A percentile compares a stretch with the other conserved stretches of the same genome.
phyloP scores from a whole-genome alignment of 2,113 vertebrate species.

The Empidonax alnorum region DNA sequence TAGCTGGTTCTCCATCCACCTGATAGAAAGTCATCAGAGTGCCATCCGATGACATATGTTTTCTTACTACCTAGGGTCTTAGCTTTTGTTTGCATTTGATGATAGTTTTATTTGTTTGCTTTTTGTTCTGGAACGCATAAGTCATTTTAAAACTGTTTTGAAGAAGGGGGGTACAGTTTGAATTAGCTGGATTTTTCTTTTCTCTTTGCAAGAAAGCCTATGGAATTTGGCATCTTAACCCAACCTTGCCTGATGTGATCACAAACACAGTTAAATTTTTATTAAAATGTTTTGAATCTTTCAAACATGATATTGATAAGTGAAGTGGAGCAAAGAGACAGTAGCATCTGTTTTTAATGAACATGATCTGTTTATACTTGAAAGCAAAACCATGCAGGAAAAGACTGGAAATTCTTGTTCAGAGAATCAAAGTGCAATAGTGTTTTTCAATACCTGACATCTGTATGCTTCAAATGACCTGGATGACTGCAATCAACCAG shows the following conservation, averaged over 20 bases:
- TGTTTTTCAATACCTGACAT: slow-evolving; percentile 74
- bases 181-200: slow-evolving; percentile 43
- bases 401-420: slow-evolving; percentile 73
- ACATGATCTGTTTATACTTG: slow-evolving; percentile 70
- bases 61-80: slow-evolving; percentile 49
- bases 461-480: slow-evolving; percentile 68
- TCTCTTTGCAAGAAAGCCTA: slow-evolving; percentile 39
- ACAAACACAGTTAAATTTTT: slow-evolving; percentile 58
- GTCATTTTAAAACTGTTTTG: slow-evolving; percentile 31
- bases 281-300: slow-evolving; percentile 73
- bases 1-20: neutral
- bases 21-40: slow-evolving; percentile 1
- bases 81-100: slow-evolving; percentile 30
- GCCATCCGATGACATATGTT: neutral
- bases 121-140: slow-evolving; percentile 52
- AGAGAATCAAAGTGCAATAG: slow-evolving; percentile 69
- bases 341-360: slow-evolving; percentile 80
- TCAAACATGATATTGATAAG: slow-evolving; percentile 76
- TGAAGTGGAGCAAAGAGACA: slow-evolving; percentile 68
- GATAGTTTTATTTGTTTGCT: slow-evolving; percentile 21
- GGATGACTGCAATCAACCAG: slow-evolving; percentile 59
- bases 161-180: neutral
- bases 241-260: slow-evolving; percentile 44
- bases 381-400: slow-evolving; percentile 71
- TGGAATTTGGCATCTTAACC: slow-evolving; percentile 57